These are phyloP conservation scores for Diabrotica undecimpunctata DNA, from an alignment of 1,140 invertebrate species.

Conservation along the genomic window DNA sequence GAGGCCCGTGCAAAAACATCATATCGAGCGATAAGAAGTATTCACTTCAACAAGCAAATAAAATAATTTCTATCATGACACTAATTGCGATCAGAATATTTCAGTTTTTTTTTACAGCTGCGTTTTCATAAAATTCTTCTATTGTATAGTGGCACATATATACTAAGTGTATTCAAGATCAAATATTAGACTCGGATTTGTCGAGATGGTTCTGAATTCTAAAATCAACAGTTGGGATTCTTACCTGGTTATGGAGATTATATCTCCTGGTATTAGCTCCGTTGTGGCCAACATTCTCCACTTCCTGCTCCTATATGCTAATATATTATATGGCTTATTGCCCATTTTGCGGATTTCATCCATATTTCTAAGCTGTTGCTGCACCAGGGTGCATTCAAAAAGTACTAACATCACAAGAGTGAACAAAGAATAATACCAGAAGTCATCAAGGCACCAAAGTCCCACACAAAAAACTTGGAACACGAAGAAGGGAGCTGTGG, in stretches of 20 bases:
- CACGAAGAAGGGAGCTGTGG: constrained; percentile 98
- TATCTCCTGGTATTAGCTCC: constrained; percentile 92
- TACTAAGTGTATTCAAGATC: too few relatives aligned
- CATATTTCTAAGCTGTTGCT: constrained; percentile 97
- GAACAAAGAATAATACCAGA: constrained; percentile 97
- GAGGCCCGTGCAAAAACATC: too few relatives aligned
- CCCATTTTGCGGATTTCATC: constrained; percentile 99
- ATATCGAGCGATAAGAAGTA: too few relatives aligned
- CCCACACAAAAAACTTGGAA: constrained; percentile 94
- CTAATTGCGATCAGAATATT: too few relatives aligned
- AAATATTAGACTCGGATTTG: too few relatives aligned
- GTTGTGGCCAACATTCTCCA: constrained; percentile 87
- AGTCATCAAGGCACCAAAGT: constrained; percentile 98
- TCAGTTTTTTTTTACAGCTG: too few relatives aligned
- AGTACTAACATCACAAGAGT: constrained; percentile 96
- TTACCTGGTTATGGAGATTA: constrained; percentile 80
- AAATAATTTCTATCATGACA: too few relatives aligned
- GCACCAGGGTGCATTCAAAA: constrained; percentile 97
- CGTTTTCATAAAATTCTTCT: too few relatives aligned
- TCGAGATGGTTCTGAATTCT: too few relatives aligned
- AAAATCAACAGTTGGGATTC: too few relatives aligned
- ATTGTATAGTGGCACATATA: too few relatives aligned
- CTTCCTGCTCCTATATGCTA: constrained; percentile 89
- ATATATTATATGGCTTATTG: constrained; percentile 90
- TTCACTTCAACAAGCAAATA: too few relatives aligned